A percentile compares a stretch with the other conserved stretches of the same genome.
Evolutionary conservation across 2,113 vertebrate species (phyloP).

Genomic region (Aphyosemion australe): DNA sequence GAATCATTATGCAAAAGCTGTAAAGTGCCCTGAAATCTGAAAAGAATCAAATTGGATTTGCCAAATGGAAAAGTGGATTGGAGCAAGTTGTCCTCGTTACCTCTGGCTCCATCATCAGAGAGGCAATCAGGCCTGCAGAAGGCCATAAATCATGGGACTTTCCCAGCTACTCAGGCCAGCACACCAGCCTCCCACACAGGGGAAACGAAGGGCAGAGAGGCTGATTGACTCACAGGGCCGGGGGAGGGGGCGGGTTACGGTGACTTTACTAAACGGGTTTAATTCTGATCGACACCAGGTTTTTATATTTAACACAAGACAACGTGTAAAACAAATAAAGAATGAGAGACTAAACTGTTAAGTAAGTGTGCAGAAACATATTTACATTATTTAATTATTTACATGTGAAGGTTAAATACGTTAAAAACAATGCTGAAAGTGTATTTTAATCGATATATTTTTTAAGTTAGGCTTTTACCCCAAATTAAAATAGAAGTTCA

Average conservation of each 20-base stretch:
- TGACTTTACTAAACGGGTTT: conserved; percentile 66
- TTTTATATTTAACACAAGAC: background rate
- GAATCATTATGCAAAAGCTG: conserved; percentile 31
- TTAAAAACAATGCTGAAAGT: no score
- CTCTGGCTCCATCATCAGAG: conserved; percentile 62
- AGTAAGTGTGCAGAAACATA: no score
- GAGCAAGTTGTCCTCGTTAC: conserved; percentile 59
- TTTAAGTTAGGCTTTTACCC: no score
- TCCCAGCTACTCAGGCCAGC: conserved; percentile 70
- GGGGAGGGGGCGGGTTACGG: conserved; percentile 45
- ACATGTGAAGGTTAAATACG: no score
- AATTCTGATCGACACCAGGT: conserved; percentile 1
- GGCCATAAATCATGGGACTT: conserved; percentile 79
- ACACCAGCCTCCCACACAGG: conserved; percentile 66
- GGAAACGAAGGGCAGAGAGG: conserved; percentile 63
- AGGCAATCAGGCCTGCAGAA: conserved; percentile 75
- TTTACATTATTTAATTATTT: no score
- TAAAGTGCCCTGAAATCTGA: conserved; percentile 46
- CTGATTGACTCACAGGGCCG: conserved; percentile 56
- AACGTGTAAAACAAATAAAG: background rate
- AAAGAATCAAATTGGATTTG: conserved; percentile 62
- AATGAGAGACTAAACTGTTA: no score
- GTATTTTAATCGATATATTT: no score
- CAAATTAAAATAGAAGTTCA: no score
- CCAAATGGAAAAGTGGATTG: conserved; percentile 52